Evolutionary conservation across 2,113 vertebrate species (phyloP), one percentile per base, ranked within the genome.

Genomic region (Oenanthe oenanthe): DNA sequence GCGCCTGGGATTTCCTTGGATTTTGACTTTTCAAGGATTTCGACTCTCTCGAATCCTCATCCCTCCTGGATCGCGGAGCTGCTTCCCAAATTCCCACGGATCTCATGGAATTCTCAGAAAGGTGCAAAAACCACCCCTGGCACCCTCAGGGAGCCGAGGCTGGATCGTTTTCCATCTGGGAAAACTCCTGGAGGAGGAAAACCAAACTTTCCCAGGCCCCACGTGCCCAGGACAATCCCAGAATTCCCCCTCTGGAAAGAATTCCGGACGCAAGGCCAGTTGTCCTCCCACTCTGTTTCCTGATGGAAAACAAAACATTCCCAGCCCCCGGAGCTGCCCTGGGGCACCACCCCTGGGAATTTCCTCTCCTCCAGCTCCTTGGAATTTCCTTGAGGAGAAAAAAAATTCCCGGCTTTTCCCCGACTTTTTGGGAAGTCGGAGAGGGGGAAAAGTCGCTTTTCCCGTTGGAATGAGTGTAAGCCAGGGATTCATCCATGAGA

Each of bases 91-190:
- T 19, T 51, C 19, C 82, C 54, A 7, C 14, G 2, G 31, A 29
- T 5, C 1, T 14, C 83, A 25, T 0, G 1, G 34, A 11, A 36
- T 1, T 3, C 62, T 43, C 0, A 0, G 54, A 43, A 51, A 0
- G 4, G 20, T 5, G 24, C 22, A 10, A 26, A 40, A 34, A 3
- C 4, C 85, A 61, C 4, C 76, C 76, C 71, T 11, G 36, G 45
- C 65, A 70, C n/a, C 76, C 6, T 7, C 18, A 10, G 1, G 43
- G 22, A 53, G 8, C 10, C 4, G 11, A 10, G 10, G 17, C 20
- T 40, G 87, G 93, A 36, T 17, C 24, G 1, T 78, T 75, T 62
- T 19, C 5, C 17, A 57, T 17, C n/a, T 5, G 15, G 61, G 38
- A 92, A 85, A 54, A 53, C 45, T 62, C 45, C 42, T 0, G 22